These are phyloP conservation scores for Scotopteryx bipunctaria DNA, from an alignment of 2,888 invertebrate genomes.

Conservation along the genomic window DNA sequence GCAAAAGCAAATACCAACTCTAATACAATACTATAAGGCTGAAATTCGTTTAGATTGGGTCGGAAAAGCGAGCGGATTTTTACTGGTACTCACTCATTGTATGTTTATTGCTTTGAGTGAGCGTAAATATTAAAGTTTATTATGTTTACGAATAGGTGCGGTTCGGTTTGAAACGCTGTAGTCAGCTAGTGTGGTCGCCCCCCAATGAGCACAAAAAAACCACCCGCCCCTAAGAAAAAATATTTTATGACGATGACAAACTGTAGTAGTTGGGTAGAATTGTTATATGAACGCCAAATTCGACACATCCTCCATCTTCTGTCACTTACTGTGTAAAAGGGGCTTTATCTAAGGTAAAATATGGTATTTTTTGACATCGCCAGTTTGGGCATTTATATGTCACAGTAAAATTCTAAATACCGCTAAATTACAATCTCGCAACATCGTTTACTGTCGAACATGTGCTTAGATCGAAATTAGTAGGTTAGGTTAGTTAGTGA, in stretches of 20 bases:
- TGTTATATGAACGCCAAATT: slow-evolving; percentile 71
- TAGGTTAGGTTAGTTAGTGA: too few relatives aligned
- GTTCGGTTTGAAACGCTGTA: slow-evolving; percentile 53
- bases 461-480: too few relatives aligned
- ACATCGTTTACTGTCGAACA: too few relatives aligned
- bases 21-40: slow-evolving; percentile 33
- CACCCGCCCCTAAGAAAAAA: slow-evolving; percentile 54
- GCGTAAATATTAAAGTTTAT: slow-evolving; percentile 79
- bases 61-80: slow-evolving; percentile 58
- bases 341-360: too few relatives aligned
- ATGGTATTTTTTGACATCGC: too few relatives aligned
- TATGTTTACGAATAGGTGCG: slow-evolving; percentile 76
- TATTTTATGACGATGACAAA: slow-evolving; percentile 73
- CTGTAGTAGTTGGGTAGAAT: slow-evolving; percentile 63
- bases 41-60: slow-evolving; percentile 19
- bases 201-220: slow-evolving; percentile 68
- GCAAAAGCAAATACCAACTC: slow-evolving; percentile 39
- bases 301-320: slow-evolving; percentile 56
- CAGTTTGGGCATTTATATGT: too few relatives aligned
- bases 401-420: too few relatives aligned
- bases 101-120: slow-evolving; percentile 73
- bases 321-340: slow-evolving; percentile 26
- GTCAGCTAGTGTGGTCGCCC: slow-evolving; percentile 73
- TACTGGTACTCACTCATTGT: slow-evolving; percentile 73
- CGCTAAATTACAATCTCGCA: too few relatives aligned